These are phyloP conservation scores for Rhinoraja longicauda DNA, from an alignment of 2,797 vertebrate species.

Conservation along the genomic window DNA sequence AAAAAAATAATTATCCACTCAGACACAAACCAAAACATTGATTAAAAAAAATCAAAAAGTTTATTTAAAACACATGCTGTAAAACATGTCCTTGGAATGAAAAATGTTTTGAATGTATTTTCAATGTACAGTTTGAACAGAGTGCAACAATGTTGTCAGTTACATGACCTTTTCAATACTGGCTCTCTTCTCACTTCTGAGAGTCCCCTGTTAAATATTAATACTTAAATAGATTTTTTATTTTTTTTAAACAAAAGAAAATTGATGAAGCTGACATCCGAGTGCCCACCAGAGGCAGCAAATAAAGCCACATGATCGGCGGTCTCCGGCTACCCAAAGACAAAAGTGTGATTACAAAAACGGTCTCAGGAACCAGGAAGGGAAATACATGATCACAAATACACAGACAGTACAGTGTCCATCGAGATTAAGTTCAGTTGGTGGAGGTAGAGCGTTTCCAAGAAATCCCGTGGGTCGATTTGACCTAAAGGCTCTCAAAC, in stretches of 20 bases:
- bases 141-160: not conserved
- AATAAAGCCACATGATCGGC: not conserved
- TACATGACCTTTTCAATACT: not conserved
- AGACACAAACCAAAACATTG: not conserved
- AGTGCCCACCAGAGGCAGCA: not conserved
- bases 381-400: not conserved
- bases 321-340: not conserved
- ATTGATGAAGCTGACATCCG: not conserved
- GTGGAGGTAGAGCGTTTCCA: not conserved
- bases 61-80: constrained; percentile 30
- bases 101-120: constrained; percentile 8
- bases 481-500: not conserved
- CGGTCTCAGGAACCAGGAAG: not conserved
- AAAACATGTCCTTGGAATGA: constrained; percentile 21
- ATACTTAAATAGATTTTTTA: constrained; percentile 5
- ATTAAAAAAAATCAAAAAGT: constrained; percentile 3
- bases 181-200: not conserved
- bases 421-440: not conserved
- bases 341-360: too few species aligned
- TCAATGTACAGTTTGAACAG: not conserved
- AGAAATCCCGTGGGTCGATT: not conserved
- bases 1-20: too few species aligned
- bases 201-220: constrained; percentile 1
- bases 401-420: not conserved
- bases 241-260: not conserved